Conservation (phyloP, 2,113 vertebrate species). For the Campylomormyrus tamandua region DNA sequence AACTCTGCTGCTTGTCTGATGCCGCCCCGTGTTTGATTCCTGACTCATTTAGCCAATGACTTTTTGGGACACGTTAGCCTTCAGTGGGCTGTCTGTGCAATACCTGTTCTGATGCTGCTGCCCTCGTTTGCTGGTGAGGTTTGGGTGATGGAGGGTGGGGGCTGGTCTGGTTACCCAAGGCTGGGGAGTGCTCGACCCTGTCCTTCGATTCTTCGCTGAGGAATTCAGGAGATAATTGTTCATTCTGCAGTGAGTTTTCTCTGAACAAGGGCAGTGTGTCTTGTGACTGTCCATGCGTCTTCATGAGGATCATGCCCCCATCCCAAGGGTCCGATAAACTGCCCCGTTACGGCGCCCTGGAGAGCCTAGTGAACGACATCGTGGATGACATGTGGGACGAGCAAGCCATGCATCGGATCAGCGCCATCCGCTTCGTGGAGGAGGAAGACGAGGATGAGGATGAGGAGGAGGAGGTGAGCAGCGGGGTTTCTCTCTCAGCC, state of each 20-base stretch:
- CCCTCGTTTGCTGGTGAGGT: background rate
- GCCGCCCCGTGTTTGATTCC: background rate
- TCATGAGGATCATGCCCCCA: background rate
- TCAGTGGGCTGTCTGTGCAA: background rate
- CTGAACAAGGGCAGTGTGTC: background rate
- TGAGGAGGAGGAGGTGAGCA: constrained; percentile 77
- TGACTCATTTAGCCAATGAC: background rate
- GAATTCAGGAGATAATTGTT: background rate
- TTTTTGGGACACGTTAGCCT: background rate
- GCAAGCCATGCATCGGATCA: constrained; percentile 74
- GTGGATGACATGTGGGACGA: constrained; percentile 84
- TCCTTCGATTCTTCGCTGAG: background rate
- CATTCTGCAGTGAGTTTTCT: background rate
- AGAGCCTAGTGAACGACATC: constrained; percentile 79
- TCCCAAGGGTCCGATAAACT: constrained; percentile 71
- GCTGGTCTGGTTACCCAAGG: background rate
- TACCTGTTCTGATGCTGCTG: background rate
- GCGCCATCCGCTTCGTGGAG: constrained; percentile 89
- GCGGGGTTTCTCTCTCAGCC: background rate
- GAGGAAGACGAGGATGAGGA: constrained; percentile 77
- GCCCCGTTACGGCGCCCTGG: constrained; percentile 80
- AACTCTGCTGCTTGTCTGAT: background rate
- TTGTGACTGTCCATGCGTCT: background rate
- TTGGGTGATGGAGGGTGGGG: background rate
- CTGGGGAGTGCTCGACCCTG: background rate